Conservation (phyloP, 2,113 vertebrate genomes). For the Crotalus viridis region DNA sequence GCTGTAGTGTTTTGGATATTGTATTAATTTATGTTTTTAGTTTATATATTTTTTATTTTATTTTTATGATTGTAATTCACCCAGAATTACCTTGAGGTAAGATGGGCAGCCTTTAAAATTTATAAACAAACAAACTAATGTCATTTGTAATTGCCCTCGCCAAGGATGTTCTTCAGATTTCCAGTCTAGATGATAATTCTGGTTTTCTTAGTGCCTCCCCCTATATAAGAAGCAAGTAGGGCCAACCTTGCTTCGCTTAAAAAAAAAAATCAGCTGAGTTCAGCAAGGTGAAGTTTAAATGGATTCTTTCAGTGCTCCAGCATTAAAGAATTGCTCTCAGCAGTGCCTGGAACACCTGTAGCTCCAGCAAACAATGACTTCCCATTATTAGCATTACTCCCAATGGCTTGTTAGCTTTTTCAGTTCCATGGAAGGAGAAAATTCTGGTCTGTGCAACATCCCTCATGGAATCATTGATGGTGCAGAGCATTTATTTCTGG, state of each 20-base stretch:
- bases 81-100: not conserved
- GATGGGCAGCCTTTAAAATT: not conserved
- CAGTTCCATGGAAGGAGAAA: not conserved
- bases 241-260: not conserved
- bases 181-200: not conserved
- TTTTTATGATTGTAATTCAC: not conserved
- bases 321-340: not conserved
- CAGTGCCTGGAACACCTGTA: not conserved
- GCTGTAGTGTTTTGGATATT: not conserved
- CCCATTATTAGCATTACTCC: not conserved
- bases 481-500: not conserved
- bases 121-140: not conserved
- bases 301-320: not conserved
- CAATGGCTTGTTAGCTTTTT: not conserved
- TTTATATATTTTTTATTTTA: not conserved
- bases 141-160: not conserved
- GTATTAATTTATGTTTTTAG: not conserved
- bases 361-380: not conserved
- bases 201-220: not conserved
- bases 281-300: not conserved
- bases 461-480: not conserved
- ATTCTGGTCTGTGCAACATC: not conserved
- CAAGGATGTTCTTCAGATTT: not conserved
- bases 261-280: not conserved
- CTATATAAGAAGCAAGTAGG: not conserved